Base-by-base conservation (phyloP, 92 coral and sea anemone species). In the Chrysogorgia sp. region DNA sequence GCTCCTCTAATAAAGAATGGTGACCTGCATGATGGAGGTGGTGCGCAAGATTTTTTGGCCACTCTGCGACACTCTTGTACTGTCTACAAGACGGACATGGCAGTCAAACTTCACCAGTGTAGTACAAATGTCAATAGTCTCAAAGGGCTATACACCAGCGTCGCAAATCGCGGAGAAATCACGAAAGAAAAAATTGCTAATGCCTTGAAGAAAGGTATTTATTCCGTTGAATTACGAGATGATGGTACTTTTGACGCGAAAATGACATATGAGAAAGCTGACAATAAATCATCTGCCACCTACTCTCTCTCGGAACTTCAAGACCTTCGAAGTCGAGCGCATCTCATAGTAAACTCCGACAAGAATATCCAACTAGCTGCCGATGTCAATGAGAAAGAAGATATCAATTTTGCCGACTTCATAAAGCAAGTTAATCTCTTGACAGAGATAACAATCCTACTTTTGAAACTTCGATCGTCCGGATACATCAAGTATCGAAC, bases 131-230 rank as follows among this genome's bases (percentile, higher is more conserved):
- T 87, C 21, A 83, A 86, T 61, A 89, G 92, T 49, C 67, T 89
- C 61, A 55, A 77, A 53, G 79, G 75, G 21, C 45, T 89, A 6
- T 89, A 85, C 86, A 89, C 45, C 45, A 89, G 83, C 72, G 83
- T 89, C 63, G 90, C 92, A 2, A 89, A 89, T 58, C 82, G 92
- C 1, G 92, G 89, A 43, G 92, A 89, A 56, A 75, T 89, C 87
- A 85, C 92, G 49, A 89, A 82, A 56, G 92, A 86, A 55, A 86
- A 71, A 1, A 87, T 89, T 40, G 67, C 80, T 19, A 37, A 56
- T 55, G 0, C 52, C 33, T 82, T 93, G 6, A 45, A 82, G 19
- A 81, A 67, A 66, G 98, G 97, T 13, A 52, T 81, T 40, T 93
- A 91, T 79, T 74, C 65, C 34, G 84, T 93, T 23, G 80, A 19